Conservation (phyloP, 2,797 vertebrate species). For the Sebastes melanostomus region DNA sequence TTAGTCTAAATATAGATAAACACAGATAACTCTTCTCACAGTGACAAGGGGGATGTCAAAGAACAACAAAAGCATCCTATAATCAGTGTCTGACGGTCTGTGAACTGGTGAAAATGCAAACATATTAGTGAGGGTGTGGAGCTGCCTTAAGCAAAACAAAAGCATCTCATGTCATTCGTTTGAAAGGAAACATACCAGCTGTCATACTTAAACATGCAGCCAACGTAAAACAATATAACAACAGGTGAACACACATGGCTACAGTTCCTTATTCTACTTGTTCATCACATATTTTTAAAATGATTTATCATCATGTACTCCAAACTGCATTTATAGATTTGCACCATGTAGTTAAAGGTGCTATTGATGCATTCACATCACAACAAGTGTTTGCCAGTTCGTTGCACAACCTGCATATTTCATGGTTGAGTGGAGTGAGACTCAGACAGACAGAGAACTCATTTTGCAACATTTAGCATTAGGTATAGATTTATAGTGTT, state of each 20-base stretch:
- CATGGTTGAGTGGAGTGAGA: too few species aligned
- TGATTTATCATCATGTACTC: too few species aligned
- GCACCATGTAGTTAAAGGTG: not conserved
- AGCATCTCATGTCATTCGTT: not conserved
- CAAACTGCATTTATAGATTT: not conserved
- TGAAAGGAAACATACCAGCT: constrained; percentile 1
- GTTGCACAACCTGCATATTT: too few species aligned
- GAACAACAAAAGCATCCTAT: not conserved
- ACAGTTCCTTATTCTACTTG: not conserved
- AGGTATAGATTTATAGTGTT: accelerated
- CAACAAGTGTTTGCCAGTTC: too few species aligned
- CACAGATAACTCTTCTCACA: not conserved
- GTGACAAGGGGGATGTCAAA: not conserved
- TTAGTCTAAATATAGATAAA: not conserved
- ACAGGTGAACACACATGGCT: not conserved
- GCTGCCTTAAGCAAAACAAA: not conserved
- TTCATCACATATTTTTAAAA: too few species aligned
- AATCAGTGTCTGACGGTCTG: not conserved
- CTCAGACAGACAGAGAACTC: too few species aligned
- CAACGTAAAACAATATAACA: not conserved
- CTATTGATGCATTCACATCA: too few species aligned
- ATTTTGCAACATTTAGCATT: too few species aligned
- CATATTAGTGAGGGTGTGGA: not conserved
- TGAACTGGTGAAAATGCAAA: not conserved
- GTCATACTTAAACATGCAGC: not conserved